Base-by-base conservation (phyloP, 2,113 vertebrate genomes). In the Cephalopterus ornatus region DNA sequence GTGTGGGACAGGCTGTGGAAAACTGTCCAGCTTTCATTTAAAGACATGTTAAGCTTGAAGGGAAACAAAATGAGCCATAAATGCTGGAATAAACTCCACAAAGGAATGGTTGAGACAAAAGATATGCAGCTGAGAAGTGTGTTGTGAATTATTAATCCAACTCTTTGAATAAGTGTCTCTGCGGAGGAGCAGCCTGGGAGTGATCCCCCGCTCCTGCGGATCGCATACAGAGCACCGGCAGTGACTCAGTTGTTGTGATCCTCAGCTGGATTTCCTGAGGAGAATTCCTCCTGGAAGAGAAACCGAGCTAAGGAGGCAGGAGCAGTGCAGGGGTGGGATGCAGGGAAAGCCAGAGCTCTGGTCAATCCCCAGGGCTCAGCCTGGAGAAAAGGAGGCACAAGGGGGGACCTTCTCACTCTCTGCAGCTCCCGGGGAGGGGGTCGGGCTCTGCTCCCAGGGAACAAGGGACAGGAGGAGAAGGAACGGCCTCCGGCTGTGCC, bases 201-300 rank as follows among this genome's bases (percentile, higher is more conserved):
- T 3, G 11, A 19, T 6, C 14, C n/a, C 75, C 32, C 26, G 47
- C 0, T 0, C 8, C 77, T 6, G 14, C 22, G 33, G 78, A 2
- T 79, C 41, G 1, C 11, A 4, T 18, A 4, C 3, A 6, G 32
- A 49, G 27, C 28, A 30, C 30, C 23, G 27, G 10, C 37, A 16
- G 49, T 0, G 50, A 37, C 53, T 26, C 52, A 52, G 42, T 3
- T 30, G 35, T 42, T 13, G 58, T 5, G 58, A 59, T 37, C 58
- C 81, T 2, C n/a, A 2, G 19, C 39, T 12, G 6, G 6, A 0
- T 12, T 4, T 20, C 58, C 79, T 5, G 27, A 39, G 71, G 26
- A 21, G 65, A 17, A 6, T 39, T n/a, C 26, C 62, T 58, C 6
- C 35, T 22, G 2, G 2, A 4, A 21, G 21, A 52, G 58, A 13